Conservation (phyloP, 2,113 vertebrate genomes). For the Regulus satrapa region DNA sequence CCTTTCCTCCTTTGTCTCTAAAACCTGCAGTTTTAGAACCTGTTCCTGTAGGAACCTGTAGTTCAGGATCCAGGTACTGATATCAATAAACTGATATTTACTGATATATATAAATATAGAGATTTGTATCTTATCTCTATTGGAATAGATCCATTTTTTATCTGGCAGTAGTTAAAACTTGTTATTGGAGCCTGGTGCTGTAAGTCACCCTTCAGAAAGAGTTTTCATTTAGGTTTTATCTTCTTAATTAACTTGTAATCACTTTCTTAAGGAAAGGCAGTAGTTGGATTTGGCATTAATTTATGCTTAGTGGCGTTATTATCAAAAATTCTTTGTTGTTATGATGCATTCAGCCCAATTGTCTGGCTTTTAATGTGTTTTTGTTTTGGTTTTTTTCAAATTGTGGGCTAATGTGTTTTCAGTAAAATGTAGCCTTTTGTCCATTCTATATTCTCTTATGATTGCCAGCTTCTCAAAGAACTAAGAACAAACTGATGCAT, state of each 20-base stretch:
- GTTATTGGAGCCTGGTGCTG: neutral
- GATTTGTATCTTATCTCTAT: neutral
- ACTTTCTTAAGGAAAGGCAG: neutral
- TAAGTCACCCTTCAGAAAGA: conserved; percentile 15
- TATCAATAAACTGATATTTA: too few species aligned
- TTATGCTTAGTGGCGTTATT: neutral
- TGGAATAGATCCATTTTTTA: neutral
- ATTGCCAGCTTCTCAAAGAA: neutral
- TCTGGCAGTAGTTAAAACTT: neutral
- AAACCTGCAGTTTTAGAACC: too few species aligned
- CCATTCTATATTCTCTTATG: neutral
- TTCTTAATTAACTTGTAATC: conserved; percentile 38
- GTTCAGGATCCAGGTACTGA: neutral
- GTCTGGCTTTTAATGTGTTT: neutral
- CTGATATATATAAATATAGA: too few species aligned
- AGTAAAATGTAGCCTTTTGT: neutral
- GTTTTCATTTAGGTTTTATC: conserved; percentile 18
- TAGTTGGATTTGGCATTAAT: neutral
- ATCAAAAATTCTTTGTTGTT: neutral
- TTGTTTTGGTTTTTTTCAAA: neutral
- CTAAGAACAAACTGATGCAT: neutral
- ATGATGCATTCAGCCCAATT: neutral
- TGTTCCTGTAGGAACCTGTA: neutral
- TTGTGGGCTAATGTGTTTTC: neutral
- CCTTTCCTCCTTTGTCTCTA: neutral